Evolutionary conservation across 1,140 invertebrate genomes (phyloP).

Genomic region (Scaptomyza pallida): DNA sequence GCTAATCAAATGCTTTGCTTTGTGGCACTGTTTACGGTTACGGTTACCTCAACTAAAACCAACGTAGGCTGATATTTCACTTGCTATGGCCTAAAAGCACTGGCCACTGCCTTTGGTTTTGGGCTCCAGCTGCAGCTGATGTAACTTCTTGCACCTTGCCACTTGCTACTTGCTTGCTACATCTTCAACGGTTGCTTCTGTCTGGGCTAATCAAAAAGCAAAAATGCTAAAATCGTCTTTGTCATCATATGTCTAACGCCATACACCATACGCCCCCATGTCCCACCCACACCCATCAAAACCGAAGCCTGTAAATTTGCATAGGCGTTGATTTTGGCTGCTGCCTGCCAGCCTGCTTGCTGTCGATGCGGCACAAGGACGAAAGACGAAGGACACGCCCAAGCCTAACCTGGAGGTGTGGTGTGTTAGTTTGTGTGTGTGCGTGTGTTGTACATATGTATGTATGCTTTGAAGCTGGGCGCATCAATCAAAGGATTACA

Average conservation of each 20-base stretch:
- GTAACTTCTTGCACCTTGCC: background rate
- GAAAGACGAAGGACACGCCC: slow-evolving; percentile 38
- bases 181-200: slow-evolving; percentile 7
- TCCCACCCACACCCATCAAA: background rate
- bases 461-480: slow-evolving; percentile 58
- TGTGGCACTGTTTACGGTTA: slow-evolving; percentile 60
- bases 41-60: slow-evolving; percentile 63
- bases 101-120: slow-evolving; percentile 5
- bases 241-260: slow-evolving; percentile 78
- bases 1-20: slow-evolving; percentile 74
- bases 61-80: slow-evolving; percentile 51
- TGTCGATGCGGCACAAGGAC: slow-evolving; percentile 14
- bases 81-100: slow-evolving; percentile 21
- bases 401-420: slow-evolving; percentile 9
- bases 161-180: background rate
- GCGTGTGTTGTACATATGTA: slow-evolving; percentile 8
- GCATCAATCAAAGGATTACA: slow-evolving; percentile 81
- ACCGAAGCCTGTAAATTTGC: slow-evolving; percentile 54
- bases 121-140: slow-evolving; percentile 11
- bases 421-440: slow-evolving; percentile 7
- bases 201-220: slow-evolving; percentile 74
- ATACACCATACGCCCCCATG: no score
- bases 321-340: slow-evolving; percentile 73
- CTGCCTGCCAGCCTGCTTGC: slow-evolving; percentile 2
- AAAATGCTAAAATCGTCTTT: slow-evolving; percentile 77